These are phyloP conservation scores for Drosophila gunungcola DNA, from an alignment of 1,140 invertebrate genomes.

Conservation along the genomic window DNA sequence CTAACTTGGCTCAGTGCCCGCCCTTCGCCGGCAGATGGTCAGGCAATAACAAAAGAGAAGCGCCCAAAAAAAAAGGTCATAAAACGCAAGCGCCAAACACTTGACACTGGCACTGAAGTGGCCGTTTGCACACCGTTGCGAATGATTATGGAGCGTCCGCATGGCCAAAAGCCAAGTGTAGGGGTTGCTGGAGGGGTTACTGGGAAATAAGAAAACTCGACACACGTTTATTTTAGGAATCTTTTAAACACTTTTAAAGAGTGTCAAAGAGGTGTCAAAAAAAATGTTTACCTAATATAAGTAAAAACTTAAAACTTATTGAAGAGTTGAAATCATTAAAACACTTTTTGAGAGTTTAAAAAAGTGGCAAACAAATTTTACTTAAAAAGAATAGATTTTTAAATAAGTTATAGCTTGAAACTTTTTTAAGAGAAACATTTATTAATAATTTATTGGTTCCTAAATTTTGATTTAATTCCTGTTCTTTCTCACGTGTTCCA, in stretches of 20 bases:
- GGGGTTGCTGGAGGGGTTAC: neutral
- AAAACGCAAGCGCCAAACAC: slow-evolving; percentile 67
- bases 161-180: slow-evolving; percentile 61
- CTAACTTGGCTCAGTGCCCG: slow-evolving; percentile 58
- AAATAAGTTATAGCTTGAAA: too few species aligned
- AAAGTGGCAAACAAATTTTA: too few species aligned
- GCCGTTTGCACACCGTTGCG: slow-evolving; percentile 69
- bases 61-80: slow-evolving; percentile 35
- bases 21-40: slow-evolving; percentile 38
- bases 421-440: too few species aligned
- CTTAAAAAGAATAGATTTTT: too few species aligned
- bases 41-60: slow-evolving; percentile 26
- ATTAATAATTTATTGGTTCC: too few species aligned
- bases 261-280: too few species aligned
- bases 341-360: too few species aligned
- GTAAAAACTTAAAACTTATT: too few species aligned
- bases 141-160: slow-evolving; percentile 64
- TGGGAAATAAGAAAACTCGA: neutral
- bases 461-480: too few species aligned
- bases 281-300: too few species aligned
- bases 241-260: neutral
- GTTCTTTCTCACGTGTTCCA: neutral
- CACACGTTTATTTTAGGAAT: too few species aligned
- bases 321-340: too few species aligned
- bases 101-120: slow-evolving; percentile 74